Percentiles rank a stretch among this genome's conserved stretches.
phyloP scores from a whole-genome alignment of 2,888 invertebrate species.

The Bembecia ichneumoniformis region DNA sequence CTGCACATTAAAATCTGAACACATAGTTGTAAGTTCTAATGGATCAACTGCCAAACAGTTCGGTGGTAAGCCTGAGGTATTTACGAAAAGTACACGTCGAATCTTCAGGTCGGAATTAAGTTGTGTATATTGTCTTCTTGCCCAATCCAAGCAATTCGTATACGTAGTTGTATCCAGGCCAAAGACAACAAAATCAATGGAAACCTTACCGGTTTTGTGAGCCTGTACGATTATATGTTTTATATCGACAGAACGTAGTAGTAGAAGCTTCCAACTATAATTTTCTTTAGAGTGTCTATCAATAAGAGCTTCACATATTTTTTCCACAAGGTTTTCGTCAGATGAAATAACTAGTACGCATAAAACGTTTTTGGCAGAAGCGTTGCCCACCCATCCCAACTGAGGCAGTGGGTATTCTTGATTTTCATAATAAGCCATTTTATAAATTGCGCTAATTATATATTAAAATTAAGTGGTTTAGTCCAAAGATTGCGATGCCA shows the following conservation, averaged over 20 bases:
- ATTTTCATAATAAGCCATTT: constrained; percentile 42
- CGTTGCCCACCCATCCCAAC: constrained; percentile 59
- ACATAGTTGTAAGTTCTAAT: constrained; percentile 42
- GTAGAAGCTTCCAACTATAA: constrained; percentile 47
- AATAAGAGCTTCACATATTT: constrained; percentile 42
- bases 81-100: constrained; percentile 52
- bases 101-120: constrained; percentile 52
- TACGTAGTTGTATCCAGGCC: constrained; percentile 48
- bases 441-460: not conserved
- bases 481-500: too few relatives aligned
- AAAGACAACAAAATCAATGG: constrained; percentile 54
- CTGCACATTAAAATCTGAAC: constrained; percentile 43
- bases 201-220: constrained; percentile 41
- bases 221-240: constrained; percentile 44
- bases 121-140: constrained; percentile 40
- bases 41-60: constrained; percentile 52
- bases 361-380: constrained; percentile 43
- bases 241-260: constrained; percentile 41
- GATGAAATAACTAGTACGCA: constrained; percentile 49
- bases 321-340: constrained; percentile 46
- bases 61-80: constrained; percentile 47
- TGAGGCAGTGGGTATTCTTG: constrained; percentile 44
- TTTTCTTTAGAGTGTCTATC: constrained; percentile 43
- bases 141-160: constrained; percentile 53
- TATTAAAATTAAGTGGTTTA: too few relatives aligned